Conservation (phyloP, 2,888 invertebrate genomes). For the Ectobius pallidus region DNA sequence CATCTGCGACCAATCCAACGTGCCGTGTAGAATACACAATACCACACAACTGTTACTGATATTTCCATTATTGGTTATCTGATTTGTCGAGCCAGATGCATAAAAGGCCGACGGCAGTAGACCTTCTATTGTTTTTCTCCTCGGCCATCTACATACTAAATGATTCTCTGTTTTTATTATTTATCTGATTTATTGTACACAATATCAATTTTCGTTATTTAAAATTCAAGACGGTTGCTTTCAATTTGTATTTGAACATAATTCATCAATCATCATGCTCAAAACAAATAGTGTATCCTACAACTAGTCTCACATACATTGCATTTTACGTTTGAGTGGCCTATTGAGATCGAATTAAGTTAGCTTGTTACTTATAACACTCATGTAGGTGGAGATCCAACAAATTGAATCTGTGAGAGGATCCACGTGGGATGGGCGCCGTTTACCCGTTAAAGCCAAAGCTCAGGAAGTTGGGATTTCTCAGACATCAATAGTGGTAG, state of each 20-base stretch:
- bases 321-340: too few relatives aligned
- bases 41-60: slow-evolving; percentile 11
- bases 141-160: neutral
- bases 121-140: neutral
- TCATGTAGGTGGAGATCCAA: too few relatives aligned
- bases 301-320: too few relatives aligned
- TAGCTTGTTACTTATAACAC: too few relatives aligned
- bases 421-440: too few relatives aligned
- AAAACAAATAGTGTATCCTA: too few relatives aligned
- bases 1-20: neutral
- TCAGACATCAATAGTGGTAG: too few relatives aligned
- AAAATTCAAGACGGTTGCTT: slow-evolving; percentile 1
- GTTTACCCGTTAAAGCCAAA: too few relatives aligned
- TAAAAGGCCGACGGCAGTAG: neutral
- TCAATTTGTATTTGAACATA: neutral
- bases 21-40: neutral
- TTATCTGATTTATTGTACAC: neutral
- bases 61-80: slow-evolving; percentile 15
- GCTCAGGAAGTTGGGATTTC: too few relatives aligned
- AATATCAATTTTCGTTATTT: slow-evolving; percentile 14
- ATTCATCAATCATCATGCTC: too few relatives aligned
- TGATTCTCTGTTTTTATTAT: slow-evolving; percentile 8
- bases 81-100: slow-evolving; percentile 8
- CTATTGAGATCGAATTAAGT: too few relatives aligned
- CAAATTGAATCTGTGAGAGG: too few relatives aligned